Evolutionary conservation across 2,888 invertebrate species (phyloP).

Genomic region (Diachrysia chrysitis): DNA sequence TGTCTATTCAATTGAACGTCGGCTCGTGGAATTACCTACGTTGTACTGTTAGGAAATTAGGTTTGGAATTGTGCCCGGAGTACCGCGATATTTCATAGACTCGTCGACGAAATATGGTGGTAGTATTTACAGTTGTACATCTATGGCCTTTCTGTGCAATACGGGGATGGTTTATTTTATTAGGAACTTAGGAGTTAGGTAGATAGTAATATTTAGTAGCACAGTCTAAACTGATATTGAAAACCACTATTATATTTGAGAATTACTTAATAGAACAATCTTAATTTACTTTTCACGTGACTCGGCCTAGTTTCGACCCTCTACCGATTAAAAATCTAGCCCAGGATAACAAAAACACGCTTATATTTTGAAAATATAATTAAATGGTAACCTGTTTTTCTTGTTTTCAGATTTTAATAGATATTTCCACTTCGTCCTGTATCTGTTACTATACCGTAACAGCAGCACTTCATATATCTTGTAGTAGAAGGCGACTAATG

Average conservation of each 20-base stretch:
- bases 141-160: neutral
- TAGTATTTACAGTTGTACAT: neutral
- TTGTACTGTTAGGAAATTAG: constrained; percentile 7
- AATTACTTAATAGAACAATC: no score
- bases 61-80: constrained; percentile 2
- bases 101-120: constrained; percentile 7
- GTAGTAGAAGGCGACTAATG: neutral
- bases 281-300: no score
- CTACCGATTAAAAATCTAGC: no score
- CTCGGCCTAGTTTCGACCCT: no score
- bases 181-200: neutral
- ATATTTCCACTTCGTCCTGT: neutral
- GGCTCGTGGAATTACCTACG: neutral
- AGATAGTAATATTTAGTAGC: neutral
- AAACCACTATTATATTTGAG: no score
- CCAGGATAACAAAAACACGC: no score
- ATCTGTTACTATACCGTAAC: neutral
- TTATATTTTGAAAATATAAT: no score
- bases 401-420: no score
- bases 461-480: neutral
- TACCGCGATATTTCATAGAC: constrained; percentile 5
- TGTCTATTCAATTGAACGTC: neutral
- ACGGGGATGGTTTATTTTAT: neutral
- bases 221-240: no score
- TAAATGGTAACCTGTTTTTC: no score